A percentile compares a stretch with the other conserved stretches of the same genome.
These are phyloP conservation scores for Deilephila elpenor DNA, from an alignment of 2,888 invertebrate genomes.

Conservation along the genomic window DNA sequence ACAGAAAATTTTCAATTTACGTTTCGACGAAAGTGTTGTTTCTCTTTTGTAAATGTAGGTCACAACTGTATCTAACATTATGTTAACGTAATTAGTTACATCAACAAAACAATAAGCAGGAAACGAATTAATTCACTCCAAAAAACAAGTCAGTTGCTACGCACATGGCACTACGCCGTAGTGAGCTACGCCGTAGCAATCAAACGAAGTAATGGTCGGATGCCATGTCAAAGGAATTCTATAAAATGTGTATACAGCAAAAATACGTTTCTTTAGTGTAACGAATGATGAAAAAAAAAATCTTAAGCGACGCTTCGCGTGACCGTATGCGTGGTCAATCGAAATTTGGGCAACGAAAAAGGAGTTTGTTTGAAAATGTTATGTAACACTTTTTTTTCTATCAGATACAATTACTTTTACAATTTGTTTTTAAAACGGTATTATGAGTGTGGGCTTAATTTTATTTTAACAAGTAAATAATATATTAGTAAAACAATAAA, in stretches of 20 bases:
- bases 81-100: background rate
- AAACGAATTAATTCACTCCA: constrained; percentile 21
- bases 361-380: constrained; percentile 24
- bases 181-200: constrained; percentile 68
- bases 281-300: constrained; percentile 67
- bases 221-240: constrained; percentile 80
- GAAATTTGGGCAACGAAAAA: constrained; percentile 57
- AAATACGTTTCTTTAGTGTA: constrained; percentile 59
- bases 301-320: constrained; percentile 79
- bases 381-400: constrained; percentile 35
- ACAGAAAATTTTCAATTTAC: background rate
- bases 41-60: too few relatives aligned
- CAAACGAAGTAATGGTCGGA: constrained; percentile 76
- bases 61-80: background rate
- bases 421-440: background rate
- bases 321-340: constrained; percentile 71
- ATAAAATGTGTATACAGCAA: constrained; percentile 59
- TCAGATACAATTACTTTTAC: constrained; percentile 19
- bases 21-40: too few relatives aligned
- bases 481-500: too few relatives aligned
- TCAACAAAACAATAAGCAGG: background rate
- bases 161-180: constrained; percentile 55
- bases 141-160: constrained; percentile 25
- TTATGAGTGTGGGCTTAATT: background rate
- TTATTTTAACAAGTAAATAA: background rate